Evolutionary conservation across 2,888 invertebrate genomes (phyloP), one percentile per base, ranked within the genome.

Genomic region (Cantharis lateralis): DNA sequence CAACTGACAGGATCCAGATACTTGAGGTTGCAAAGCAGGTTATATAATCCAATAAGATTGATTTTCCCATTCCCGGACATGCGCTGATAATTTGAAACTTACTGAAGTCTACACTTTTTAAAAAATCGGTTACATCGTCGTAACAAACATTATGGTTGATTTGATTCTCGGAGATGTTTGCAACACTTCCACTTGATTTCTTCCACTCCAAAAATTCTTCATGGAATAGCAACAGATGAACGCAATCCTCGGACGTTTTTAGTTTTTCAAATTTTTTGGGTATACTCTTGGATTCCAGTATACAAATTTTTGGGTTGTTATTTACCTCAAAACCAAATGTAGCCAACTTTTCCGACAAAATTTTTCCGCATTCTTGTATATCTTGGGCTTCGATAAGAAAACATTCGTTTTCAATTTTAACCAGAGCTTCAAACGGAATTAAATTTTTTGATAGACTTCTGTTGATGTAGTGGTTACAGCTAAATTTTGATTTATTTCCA

Each of bases 31-130:
- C 63, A 15, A 16, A 11, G 3, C 28, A n/a, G 3, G 70, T 62
- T 11, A 74, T 24, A 15, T 62, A 62, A 70, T 66, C 15, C 63
- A 74, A 15, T 10, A 70, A 13, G 5, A 70, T 18, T 7, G 74
- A 32, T 24, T 74, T 74, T 15, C 74, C 74, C 74, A 70, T 70
- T 15, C 74, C 74, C 0, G 74, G 70, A 11, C 18, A 9, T 7
- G 28, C 74, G 64, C 70, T 74, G 15, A 61, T 16, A 13, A 74
- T 28, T 16, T 61, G 16, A 15, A 63, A 15, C 15, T 15, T 20
- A 2, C 2, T 20, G n/a, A 7, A 4, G 32, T 32, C 10, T 1
- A 26, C 15, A 24, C 15, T 18, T 18, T 18, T 15, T n/a, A 18
- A 11, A 10, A 68, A 15, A 62, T 62, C 16, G 10, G 3, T 10